Percentiles rank a stretch among this genome's conserved stretches.
Evolutionary conservation across 2,888 invertebrate species (phyloP).

Genomic region (Crocallis elinguaria): DNA sequence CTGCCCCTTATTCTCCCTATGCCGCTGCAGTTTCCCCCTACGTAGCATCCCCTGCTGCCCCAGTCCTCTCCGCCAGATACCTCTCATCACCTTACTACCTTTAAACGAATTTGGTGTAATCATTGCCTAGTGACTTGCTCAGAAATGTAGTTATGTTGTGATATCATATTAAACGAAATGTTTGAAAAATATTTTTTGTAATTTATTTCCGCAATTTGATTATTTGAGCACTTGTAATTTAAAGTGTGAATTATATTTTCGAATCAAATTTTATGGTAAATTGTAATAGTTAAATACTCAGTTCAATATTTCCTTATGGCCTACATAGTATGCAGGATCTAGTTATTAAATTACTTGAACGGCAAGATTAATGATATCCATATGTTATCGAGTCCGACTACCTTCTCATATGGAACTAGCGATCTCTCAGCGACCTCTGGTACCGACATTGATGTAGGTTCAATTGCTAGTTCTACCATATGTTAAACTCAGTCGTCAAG

Average conservation of each 20-base stretch:
- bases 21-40: no score
- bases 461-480: no score
- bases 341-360: constrained; percentile 5
- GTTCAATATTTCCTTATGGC: neutral
- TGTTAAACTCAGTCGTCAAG: no score
- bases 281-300: neutral
- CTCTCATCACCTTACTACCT: constrained; percentile 66
- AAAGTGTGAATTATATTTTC: neutral
- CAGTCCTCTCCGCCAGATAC: constrained; percentile 55
- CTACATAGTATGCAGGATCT: neutral
- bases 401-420: constrained; percentile 7
- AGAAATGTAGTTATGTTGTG: constrained; percentile 44
- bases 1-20: constrained; percentile 47
- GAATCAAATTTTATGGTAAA: neutral
- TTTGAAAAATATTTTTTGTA: constrained; percentile 16
- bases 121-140: constrained; percentile 81
- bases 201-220: neutral
- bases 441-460: no score
- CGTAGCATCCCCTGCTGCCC: constrained; percentile 42
- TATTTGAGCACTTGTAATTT: neutral
- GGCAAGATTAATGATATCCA: constrained; percentile 16
- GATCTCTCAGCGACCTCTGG: no score
- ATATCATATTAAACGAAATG: constrained; percentile 35
- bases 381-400: constrained; percentile 3
- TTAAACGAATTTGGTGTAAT: constrained; percentile 76